phyloP scores from a whole-genome alignment of 2,888 invertebrate genomes.

The Zaprionus obscuricornis region DNA sequence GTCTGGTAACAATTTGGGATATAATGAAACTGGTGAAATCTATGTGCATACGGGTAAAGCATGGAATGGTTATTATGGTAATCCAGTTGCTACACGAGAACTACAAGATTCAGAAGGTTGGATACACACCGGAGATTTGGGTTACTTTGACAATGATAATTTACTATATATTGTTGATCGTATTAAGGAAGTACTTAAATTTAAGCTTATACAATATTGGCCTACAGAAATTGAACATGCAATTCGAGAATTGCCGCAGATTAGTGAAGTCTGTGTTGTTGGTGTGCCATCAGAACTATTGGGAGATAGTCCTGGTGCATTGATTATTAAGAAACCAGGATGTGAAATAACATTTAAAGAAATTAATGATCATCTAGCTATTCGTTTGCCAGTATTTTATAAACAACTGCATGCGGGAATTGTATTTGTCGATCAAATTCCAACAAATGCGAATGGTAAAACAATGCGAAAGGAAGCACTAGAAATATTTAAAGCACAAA shows the following conservation, averaged over 20 bases:
- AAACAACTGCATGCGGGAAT: constrained; percentile 70
- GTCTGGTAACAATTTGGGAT: constrained; percentile 52
- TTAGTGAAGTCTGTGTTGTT: constrained; percentile 66
- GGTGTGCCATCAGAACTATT: constrained; percentile 44
- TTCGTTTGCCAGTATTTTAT: constrained; percentile 24
- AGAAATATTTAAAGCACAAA: constrained; percentile 39
- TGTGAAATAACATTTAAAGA: constrained; percentile 33
- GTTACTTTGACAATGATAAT: not conserved
- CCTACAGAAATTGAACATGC: constrained; percentile 73
- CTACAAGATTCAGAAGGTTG: not conserved
- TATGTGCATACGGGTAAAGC: constrained; percentile 38
- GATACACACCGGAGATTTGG: not conserved
- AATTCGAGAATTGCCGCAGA: constrained; percentile 62
- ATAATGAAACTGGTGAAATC: constrained; percentile 74
- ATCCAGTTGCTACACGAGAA: constrained; percentile 56
- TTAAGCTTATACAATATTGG: too few species aligned
- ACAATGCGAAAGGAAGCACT: constrained; percentile 49
- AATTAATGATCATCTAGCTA: constrained; percentile 46
- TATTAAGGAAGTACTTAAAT: not conserved
- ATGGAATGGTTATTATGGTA: constrained; percentile 79
- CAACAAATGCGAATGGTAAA: constrained; percentile 74
- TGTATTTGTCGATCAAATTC: constrained; percentile 63
- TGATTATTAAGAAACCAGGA: constrained; percentile 29
- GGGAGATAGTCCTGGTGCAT: constrained; percentile 49
- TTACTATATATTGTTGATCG: not conserved